Conservation (phyloP, 2,797 vertebrate species). For the Urophycis tenuis region DNA sequence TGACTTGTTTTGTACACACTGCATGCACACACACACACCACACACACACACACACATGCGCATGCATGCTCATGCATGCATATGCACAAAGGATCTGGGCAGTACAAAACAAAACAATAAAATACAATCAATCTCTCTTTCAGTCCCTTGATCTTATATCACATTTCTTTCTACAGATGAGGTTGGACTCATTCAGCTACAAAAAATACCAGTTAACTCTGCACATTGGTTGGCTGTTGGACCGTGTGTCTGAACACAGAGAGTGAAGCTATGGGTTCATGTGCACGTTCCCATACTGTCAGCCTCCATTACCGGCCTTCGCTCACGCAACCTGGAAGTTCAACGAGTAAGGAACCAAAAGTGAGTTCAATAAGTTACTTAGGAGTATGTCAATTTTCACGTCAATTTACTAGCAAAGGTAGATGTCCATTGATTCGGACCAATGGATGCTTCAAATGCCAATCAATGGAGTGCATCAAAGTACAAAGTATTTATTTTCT, state of each 20-base stretch:
- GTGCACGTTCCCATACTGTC: not conserved
- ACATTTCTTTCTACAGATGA: not conserved
- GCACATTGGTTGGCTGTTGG: not conserved
- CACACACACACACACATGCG: not conserved
- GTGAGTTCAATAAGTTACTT: conserved; percentile 16
- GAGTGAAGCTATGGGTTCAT: not conserved
- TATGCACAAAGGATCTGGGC: not conserved
- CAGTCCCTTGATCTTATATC: not conserved
- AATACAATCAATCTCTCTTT: not conserved
- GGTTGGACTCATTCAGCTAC: not conserved
- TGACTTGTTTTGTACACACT: conserved; percentile 39
- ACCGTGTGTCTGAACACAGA: not conserved
- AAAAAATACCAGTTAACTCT: not conserved
- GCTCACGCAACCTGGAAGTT: not conserved
- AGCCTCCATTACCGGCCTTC: not conserved
- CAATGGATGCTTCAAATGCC: conserved; percentile 43
- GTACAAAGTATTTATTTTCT: conserved; percentile 28
- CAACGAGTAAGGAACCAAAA: not conserved
- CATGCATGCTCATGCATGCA: not conserved
- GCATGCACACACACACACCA: conserved; percentile 13
- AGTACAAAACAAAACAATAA: not conserved
- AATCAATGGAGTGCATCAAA: conserved; percentile 42
- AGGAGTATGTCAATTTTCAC: conserved; percentile 26
- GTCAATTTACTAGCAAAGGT: conserved; percentile 39
- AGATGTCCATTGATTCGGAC: conserved; percentile 46